Base-by-base conservation (phyloP, 2,888 invertebrate species). In the Spialia ferax region DNA sequence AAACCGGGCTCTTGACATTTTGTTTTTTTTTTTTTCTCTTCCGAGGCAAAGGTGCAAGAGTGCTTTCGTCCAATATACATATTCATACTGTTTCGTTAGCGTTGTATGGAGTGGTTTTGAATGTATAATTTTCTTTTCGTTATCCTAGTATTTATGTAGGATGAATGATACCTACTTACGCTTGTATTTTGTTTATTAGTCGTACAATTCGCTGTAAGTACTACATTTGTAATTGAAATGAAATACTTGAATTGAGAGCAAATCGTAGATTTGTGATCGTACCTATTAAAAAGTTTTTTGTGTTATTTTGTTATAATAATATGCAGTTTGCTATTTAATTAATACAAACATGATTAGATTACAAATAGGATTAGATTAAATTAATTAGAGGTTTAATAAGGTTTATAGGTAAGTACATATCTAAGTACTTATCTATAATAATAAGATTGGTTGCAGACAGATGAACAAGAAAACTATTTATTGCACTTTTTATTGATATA, bases 21-120 rank as follows among this genome's bases (percentile, higher is more conserved):
- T 18, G 65, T 75, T 76, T 73, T 75, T 77, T 75, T 76, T 74
- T 74, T 75, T 71, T 71, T 81, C 20, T 76, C 76, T 79, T 73
- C 62, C 74, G 74, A 75, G 74, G 77, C 81, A 73, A 76, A 78
- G 77, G 77, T 74, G 68, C 70, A 22, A 7, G 22, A 56, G 63
- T 18, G 29, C 63, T 56, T 56, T 26, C 63, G 45, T 48, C 55
- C 26, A 38, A 15, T 32, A 61, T 72, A 63, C 69, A 72, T 72
- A 72, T 72, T 63, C 70, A 70, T 71, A 61, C 10, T 22, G 22
- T 52, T 50, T 71, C 61, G 62, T 70, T 52, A 74, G 69, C 77
- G 84, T 84, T 85, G 80, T 81, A 32, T 52, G 57, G 18, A 18
- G 62, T n/a, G 54, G 42, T 60, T 59, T 66, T 65, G 54, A 29